A percentile compares a stretch with the other conserved stretches of the same genome.
Conservation (phyloP, 1,140 invertebrate species). For the Mercenaria mercenaria region DNA sequence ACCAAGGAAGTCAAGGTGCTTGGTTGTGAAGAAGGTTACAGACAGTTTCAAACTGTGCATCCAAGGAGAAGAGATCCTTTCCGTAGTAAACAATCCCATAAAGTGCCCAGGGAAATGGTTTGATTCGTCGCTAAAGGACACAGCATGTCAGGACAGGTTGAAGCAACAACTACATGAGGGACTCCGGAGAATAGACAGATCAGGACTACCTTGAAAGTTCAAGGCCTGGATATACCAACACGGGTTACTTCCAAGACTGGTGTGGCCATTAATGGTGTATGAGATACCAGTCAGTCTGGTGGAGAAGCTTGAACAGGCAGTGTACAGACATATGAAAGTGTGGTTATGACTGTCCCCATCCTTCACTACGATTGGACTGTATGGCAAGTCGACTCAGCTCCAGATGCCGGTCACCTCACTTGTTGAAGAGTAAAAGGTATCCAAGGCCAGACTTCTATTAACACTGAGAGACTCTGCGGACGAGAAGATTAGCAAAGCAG, state of each 20-base stretch:
- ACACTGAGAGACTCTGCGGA: too few species aligned
- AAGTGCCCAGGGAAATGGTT: constrained; percentile 50
- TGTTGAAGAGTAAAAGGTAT: not conserved
- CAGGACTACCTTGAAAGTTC: constrained; percentile 11
- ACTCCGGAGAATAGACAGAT: constrained; percentile 5
- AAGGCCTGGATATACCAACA: constrained; percentile 60
- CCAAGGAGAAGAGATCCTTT: not conserved
- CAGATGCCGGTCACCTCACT: not conserved
- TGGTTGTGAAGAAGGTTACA: too few species aligned
- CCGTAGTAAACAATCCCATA: constrained; percentile 12
- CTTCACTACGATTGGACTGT: too few species aligned
- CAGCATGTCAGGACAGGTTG: not conserved
- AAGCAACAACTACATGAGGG: constrained; percentile 30
- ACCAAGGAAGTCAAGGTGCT: too few species aligned
- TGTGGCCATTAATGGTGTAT: constrained; percentile 39
- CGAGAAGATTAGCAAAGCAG: too few species aligned
- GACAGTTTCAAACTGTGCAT: not conserved
- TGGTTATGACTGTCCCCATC: not conserved
- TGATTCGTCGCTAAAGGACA: constrained; percentile 29
- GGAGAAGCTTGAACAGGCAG: constrained; percentile 1
- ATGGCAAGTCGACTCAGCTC: too few species aligned
- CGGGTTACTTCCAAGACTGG: constrained; percentile 27
- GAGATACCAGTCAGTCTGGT: not conserved
- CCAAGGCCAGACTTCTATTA: not conserved
- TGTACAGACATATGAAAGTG: not conserved